phyloP scores from a whole-genome alignment of 2,888 invertebrate genomes.

The Branchinecta sandiegonensis region DNA sequence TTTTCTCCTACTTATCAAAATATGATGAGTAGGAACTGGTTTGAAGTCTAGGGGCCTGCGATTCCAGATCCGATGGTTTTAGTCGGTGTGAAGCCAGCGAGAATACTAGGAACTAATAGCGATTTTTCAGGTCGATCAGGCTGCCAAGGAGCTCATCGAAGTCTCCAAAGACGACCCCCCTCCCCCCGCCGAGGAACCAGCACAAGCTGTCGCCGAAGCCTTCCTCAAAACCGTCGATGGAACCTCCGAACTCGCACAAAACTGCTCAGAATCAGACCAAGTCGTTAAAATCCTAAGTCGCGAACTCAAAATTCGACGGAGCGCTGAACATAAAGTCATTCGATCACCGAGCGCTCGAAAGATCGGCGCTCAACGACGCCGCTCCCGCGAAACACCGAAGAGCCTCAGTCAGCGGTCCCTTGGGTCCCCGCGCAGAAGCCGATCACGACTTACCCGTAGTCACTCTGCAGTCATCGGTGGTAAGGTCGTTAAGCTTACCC shows the following conservation, averaged over 20 bases:
- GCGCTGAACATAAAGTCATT: conserved; percentile 52
- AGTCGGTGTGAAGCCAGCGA: too few relatives aligned
- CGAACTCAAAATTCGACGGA: conserved; percentile 56
- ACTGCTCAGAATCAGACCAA: conserved; percentile 45
- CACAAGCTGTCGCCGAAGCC: background rate
- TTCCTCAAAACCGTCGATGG: background rate
- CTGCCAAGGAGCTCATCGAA: conserved; percentile 6
- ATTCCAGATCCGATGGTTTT: too few relatives aligned
- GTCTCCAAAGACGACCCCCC: background rate
- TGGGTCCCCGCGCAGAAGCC: conserved; percentile 4
- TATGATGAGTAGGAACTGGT: too few relatives aligned
- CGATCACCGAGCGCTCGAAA: conserved; percentile 66
- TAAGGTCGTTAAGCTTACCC: conserved; percentile 16
- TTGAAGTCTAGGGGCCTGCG: too few relatives aligned
- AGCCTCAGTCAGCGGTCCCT: background rate
- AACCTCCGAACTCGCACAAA: conserved; percentile 41
- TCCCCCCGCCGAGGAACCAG: background rate
- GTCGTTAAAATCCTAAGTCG: conserved; percentile 53
- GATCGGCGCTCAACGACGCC: conserved; percentile 55
- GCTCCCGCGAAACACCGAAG: conserved; percentile 45
- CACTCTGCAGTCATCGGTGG: conserved; percentile 22
- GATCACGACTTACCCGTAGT: conserved; percentile 21
- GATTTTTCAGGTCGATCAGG: background rate
- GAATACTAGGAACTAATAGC: too few relatives aligned
- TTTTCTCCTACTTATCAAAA: too few relatives aligned